Base-by-base conservation (phyloP, 2,797 vertebrate genomes). In the Thunnus albacares region DNA sequence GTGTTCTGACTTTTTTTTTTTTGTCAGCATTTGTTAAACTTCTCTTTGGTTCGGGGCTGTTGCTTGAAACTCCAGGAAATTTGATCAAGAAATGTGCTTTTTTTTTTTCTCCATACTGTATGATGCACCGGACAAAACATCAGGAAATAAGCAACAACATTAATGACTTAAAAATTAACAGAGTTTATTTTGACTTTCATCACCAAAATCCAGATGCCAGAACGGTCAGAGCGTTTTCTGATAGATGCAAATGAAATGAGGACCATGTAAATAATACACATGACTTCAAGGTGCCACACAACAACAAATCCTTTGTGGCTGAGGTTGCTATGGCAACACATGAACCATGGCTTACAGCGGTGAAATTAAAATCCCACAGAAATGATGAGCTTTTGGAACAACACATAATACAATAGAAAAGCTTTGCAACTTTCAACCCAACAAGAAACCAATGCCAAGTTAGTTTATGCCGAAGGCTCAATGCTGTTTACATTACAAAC, bases 181-280 rank as follows among this genome's bases (percentile, higher is more conserved):
- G 12, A 64, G 24, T 38, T 33, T 59, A 65, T 59, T 49, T 14
- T n/a, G 38, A 71, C 67, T 70, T 77, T 63, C 38, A 24, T 43
- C 10, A 28, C 30, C 30, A 33, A 33, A 33, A 5, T 33, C 4
- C 22, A 28, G 17, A 20, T 13, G 53, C 38, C 38, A 18, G 30
- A 38, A 15, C 17, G 43, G 30, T n/a, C 6, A 1, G 20, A 12
- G 22, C 13, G 43, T 71, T 35, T 24, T 51, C 20, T 35, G 28
- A 59, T 35, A 4, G 9, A 38, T 51, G 22, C 47, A 60, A 71
- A 66, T 51, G 7, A 65, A 66, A 63, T 74, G 51, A 43, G 7
- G 38, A 2, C 12, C 52, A 15, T 71, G 55, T 52, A 65, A 71
- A 71, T 65, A 59, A 79, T 71, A 61, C 53, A 59, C 45, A 22